Base-by-base conservation (phyloP, 2,888 invertebrate species). In the Dascillus cervinus region DNA sequence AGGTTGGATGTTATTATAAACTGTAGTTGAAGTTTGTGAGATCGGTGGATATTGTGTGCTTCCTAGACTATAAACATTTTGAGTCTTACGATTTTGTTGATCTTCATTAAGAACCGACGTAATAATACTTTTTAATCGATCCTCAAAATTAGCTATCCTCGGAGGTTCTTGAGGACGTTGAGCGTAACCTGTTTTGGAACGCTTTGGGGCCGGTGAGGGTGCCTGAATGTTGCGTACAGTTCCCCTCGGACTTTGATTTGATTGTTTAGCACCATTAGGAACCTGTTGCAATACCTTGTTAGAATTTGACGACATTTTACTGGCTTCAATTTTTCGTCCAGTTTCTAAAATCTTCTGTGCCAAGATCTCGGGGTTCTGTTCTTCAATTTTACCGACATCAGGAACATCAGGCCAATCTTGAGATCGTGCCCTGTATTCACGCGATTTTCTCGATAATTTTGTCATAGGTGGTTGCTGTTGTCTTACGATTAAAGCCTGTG, bases 381-480 rank as follows among this genome's bases (percentile, higher is more conserved):
- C 91, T 56, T 90, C 86, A 37, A 90, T 90, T 64, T 89, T 90
- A 1, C 84, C 86, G 29, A 89, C 78, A 49, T 90, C 88, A 2
- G 90, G 89, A 14, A 90, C 83, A 50, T 89, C 88, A 0, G 89
- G 89, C 90, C 90, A 90, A 56, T 90, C 90, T 55, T 89, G 88
- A 1, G 88, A 86, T 2, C 89, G 73, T 3, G 83, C 79, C 10
- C 88, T 72, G 48, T 81, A 78, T 47, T 87, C 86, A 10, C 81
- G 66, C 34, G 70, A 72, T 50, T 79, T 78, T 13, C 86, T 70
- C 0, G 71, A 64, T 40, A 46, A 56, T 55, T 50, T 62, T 5
- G 60, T 51, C 9, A 61, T 44, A 2, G 46, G 42, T 9, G 50
- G 43, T 39, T 56, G 62, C 33, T 55, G 55, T 22, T 56, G 52